phyloP scores from a whole-genome alignment of 2,888 invertebrate genomes.

The Labia minor region DNA sequence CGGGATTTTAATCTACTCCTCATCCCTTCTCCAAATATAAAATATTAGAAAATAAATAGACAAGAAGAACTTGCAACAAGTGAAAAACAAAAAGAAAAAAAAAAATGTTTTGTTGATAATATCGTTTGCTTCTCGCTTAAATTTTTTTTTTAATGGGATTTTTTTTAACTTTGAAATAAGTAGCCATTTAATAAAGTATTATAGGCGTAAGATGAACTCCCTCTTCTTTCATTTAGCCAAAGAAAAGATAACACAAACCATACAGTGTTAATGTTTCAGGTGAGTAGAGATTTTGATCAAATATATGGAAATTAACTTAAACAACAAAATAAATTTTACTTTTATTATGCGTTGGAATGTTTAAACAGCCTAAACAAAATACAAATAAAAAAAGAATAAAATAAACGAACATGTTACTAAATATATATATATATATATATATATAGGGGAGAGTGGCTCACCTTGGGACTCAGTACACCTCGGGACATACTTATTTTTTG shows the following conservation, averaged over 20 bases:
- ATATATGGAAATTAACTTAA: slow-evolving; percentile 8
- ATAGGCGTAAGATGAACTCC: not conserved
- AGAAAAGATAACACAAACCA: not conserved
- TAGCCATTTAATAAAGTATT: slow-evolving; percentile 2
- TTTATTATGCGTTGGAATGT: not conserved
- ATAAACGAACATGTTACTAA: too few relatives aligned
- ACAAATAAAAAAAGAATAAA: too few relatives aligned
- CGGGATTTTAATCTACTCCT: not conserved
- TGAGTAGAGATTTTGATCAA: not conserved
- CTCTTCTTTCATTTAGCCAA: not conserved
- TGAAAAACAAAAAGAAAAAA: not conserved
- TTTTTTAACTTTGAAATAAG: not conserved
- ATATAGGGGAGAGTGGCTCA: too few relatives aligned
- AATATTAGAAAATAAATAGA: slow-evolving; percentile 13
- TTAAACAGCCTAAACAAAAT: not conserved
- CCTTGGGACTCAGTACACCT: too few relatives aligned
- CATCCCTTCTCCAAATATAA: not conserved
- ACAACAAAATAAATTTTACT: slow-evolving; percentile 5
- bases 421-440: too few relatives aligned
- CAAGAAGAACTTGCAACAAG: not conserved
- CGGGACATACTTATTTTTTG: too few relatives aligned
- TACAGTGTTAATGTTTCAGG: slow-evolving; percentile 5
- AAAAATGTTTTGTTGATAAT: not conserved
- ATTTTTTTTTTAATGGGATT: too few relatives aligned
- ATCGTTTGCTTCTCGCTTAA: not conserved